These are phyloP conservation scores for Mus minutoides DNA, from an alignment of 2,797 vertebrate genomes.

Conservation along the genomic window DNA sequence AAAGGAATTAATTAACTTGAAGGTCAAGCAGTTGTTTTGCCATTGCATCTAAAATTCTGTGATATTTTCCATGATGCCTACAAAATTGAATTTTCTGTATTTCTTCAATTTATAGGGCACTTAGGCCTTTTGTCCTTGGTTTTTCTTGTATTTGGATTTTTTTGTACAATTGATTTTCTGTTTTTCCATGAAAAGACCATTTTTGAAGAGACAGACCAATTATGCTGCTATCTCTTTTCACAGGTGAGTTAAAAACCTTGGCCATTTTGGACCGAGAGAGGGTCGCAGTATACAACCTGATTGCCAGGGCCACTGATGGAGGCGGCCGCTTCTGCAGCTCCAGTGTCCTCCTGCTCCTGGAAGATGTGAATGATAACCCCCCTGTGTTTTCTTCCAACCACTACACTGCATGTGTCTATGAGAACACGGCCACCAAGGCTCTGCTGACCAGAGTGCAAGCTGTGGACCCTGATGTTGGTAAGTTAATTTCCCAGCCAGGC, in stretches of 20 bases:
- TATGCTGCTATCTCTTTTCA: constrained; percentile 57
- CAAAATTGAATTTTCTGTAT: constrained; percentile 30
- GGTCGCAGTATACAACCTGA: constrained; percentile 90
- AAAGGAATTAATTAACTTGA: constrained; percentile 26
- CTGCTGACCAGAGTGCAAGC: constrained; percentile 96
- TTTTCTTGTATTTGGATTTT: not conserved
- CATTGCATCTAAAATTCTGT: not conserved
- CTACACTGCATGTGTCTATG: constrained; percentile 93
- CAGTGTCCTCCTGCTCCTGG: constrained; percentile 90
- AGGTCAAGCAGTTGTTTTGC: constrained; percentile 5
- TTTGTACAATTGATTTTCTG: constrained; percentile 23
- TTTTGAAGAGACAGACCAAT: not conserved
- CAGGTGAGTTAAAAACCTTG: constrained; percentile 95
- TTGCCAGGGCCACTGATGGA: constrained; percentile 93
- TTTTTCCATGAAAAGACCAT: not conserved
- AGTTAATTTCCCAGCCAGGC: constrained; percentile 40
- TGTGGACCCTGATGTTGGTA: constrained; percentile 95
- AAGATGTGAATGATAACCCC: constrained; percentile 97
- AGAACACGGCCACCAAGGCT: constrained; percentile 95
- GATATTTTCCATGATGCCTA: not conserved
- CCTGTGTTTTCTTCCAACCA: constrained; percentile 92
- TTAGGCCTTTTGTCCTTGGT: not conserved
- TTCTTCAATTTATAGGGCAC: not conserved
- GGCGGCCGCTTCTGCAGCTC: constrained; percentile 94
- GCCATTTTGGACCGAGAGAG: constrained; percentile 92